Evolutionary conservation across 2,113 vertebrate species (phyloP).

Genomic region (Eupsittula cactorum): DNA sequence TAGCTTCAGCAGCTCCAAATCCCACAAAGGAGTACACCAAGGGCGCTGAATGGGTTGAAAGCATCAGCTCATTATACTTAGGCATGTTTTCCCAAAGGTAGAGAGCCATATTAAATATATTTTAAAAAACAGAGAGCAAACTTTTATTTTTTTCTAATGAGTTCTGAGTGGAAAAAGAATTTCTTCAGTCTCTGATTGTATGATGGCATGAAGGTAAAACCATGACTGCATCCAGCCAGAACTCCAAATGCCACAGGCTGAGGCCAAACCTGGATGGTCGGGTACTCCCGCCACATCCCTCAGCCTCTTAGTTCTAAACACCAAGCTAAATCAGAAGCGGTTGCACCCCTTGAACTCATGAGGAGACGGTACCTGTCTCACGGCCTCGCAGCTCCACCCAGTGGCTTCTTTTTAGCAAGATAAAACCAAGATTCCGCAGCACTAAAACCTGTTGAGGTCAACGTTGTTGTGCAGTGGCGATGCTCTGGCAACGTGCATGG

Average conservation of each 20-base stretch:
- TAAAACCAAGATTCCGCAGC: neutral
- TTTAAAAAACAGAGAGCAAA: neutral
- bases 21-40: neutral
- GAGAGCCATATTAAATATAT: neutral
- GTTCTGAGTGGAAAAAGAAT: neutral
- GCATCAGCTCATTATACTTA: neutral
- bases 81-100: neutral
- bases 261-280: neutral
- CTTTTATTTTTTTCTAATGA: neutral
- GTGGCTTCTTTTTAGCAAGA: neutral
- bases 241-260: neutral
- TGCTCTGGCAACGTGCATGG: rapidly evolving
- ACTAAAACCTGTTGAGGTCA: neutral
- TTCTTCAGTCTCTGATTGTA: neutral
- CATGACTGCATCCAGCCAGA: neutral
- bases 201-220: neutral
- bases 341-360: rapidly evolving
- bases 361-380: neutral
- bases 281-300: neutral
- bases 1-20: neutral
- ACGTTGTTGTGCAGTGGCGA: rapidly evolving
- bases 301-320: neutral
- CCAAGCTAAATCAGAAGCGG: neutral
- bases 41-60: neutral
- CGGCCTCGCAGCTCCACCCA: conserved; percentile 58